Evolutionary conservation across 2,888 invertebrate species (phyloP).

Genomic region (Achlya flavicornis): DNA sequence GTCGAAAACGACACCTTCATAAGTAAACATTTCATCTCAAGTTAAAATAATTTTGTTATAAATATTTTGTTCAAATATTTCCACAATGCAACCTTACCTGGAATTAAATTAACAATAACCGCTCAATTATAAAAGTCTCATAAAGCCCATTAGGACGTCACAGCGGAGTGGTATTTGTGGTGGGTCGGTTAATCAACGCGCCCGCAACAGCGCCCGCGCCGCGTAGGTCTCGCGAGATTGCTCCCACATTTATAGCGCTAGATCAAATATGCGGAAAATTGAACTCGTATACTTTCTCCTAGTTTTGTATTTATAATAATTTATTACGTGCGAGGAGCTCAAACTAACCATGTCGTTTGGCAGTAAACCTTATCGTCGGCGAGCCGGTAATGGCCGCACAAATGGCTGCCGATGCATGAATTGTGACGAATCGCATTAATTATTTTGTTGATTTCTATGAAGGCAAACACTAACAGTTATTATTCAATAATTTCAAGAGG

Average conservation of each 20-base stretch:
- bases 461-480: conserved; percentile 43
- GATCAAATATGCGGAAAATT: conserved; percentile 83
- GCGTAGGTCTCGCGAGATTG: conserved; percentile 29
- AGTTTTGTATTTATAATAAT: conserved; percentile 77
- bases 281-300: conserved; percentile 66
- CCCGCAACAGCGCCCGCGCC: conserved; percentile 26
- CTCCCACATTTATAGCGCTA: conserved; percentile 63
- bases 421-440: conserved; percentile 74
- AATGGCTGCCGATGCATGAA: conserved; percentile 67
- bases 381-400: conserved; percentile 71
- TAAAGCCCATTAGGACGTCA: conserved; percentile 48
- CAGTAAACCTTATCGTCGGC: conserved; percentile 77
- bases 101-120: conserved; percentile 30
- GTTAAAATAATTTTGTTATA: background rate
- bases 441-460: conserved; percentile 62
- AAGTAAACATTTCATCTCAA: too few relatives aligned
- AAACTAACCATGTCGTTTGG: conserved; percentile 79
- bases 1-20: too few relatives aligned
- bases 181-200: conserved; percentile 39
- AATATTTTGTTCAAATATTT: background rate
- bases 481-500: conserved; percentile 20
- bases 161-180: conserved; percentile 18
- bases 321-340: conserved; percentile 75
- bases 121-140: conserved; percentile 50
- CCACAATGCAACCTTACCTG: conserved; percentile 36